A percentile compares a stretch with the other conserved stretches of the same genome.
These are phyloP conservation scores for Nephrotoma flavescens DNA, from an alignment of 2,888 invertebrate species.

Conservation along the genomic window DNA sequence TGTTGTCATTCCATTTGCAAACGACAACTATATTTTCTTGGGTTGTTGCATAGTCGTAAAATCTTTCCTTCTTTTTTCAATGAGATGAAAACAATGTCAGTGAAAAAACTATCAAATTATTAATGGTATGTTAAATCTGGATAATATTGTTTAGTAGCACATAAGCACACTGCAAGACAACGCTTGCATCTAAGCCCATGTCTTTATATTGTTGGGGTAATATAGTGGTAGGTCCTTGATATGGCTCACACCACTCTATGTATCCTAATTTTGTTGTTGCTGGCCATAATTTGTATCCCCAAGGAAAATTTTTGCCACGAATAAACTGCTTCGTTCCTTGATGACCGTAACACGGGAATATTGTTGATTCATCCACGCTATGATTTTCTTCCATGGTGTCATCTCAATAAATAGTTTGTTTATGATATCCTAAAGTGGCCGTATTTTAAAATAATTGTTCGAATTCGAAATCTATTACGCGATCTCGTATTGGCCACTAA, in stretches of 20 bases:
- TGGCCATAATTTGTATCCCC: no score
- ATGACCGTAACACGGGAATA: no score
- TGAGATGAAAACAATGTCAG: no score
- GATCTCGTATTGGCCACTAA: neutral
- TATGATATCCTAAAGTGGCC: neutral
- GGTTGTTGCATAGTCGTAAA: no score
- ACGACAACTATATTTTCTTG: no score
- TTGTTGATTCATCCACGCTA: no score
- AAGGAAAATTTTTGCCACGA: no score
- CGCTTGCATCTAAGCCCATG: neutral
- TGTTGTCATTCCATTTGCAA: no score
- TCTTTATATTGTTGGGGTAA: neutral
- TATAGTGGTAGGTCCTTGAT: neutral
- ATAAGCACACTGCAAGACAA: neutral
- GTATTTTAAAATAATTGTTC: neutral
- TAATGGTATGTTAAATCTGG: no score
- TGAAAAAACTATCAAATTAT: no score
- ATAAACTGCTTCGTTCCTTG: neutral
- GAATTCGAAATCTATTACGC: neutral
- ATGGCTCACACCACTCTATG: neutral
- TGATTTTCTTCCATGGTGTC: neutral
- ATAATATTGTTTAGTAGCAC: no score
- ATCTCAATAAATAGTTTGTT: conserved; percentile 1
- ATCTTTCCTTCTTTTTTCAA: no score
- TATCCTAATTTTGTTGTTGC: neutral